Evolutionary conservation across 2,888 invertebrate species (phyloP), one percentile per base, ranked within the genome.

Genomic region (Trissoscelio sp.): DNA sequence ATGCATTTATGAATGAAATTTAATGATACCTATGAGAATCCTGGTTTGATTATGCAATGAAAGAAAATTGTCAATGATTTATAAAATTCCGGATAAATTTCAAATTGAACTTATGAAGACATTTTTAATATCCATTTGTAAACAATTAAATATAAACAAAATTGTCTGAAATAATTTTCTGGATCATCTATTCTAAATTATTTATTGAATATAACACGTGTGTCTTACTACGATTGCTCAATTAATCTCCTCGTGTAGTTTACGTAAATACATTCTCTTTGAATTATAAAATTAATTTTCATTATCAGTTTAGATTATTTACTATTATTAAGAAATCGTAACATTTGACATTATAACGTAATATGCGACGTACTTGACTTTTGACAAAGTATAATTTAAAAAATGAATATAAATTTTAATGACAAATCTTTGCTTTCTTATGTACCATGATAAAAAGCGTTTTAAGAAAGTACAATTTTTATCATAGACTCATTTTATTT

Each of bases 251-350:
- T 46, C 60, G 28, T 34, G 48, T 51, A 48, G 69, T 44, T 78
- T 72, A 83, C 78, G 81, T 75, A 81, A 83, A 81, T 81, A 72
- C 60, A 70, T 79, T 82, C 72, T 57, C 66, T 74, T 24, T 48
- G 66, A 69, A 81, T 77, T 18, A 37, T 51, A 53, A 74, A 75
- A 74, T 74, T 51, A 78, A 79, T 66, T 69, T 74, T 64, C 64
- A 53, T 14, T 83, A 83, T 84, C 84, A 74, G 67, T 51, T 77
- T 24, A 69, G 31, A 67, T 74, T 84, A 80, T 84, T 73, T 46
- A 74, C 16, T 60, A 80, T 82, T 79, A 48, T 81, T 74, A 64
- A 46, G 60, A 80, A 83, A 74, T 79, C 82, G 22, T 60, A 82
- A 74, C 64, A 62, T 77, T 75, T 83, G 73, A 83, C 77, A 83